These are phyloP conservation scores for Thaumetopoea pityocampa DNA, from an alignment of 1,140 invertebrate genomes.

Conservation along the genomic window DNA sequence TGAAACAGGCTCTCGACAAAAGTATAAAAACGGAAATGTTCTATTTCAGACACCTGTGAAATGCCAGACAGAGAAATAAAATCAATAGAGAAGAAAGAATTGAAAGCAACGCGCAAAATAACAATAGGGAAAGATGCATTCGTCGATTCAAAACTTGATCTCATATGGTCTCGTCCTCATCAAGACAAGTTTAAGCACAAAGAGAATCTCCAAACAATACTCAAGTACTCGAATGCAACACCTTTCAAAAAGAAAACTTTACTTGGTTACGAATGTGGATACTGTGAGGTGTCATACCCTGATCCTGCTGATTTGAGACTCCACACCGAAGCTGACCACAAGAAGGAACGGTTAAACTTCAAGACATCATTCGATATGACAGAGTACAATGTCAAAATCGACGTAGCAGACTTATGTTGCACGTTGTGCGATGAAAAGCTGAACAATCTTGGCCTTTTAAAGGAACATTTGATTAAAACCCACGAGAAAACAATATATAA, in stretches of 20 bases:
- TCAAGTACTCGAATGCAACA: constrained; percentile 44
- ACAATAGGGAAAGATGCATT: not conserved
- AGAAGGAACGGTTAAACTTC: constrained; percentile 36
- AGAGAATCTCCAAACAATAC: constrained; percentile 43
- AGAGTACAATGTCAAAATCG: constrained; percentile 48
- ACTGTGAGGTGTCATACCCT: constrained; percentile 38
- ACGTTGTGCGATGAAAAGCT: constrained; percentile 31
- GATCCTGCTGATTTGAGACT: constrained; percentile 40
- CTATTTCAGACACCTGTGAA: constrained; percentile 31
- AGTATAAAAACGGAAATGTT: not conserved
- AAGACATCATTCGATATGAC: constrained; percentile 37
- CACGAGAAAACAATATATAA: constrained; percentile 41
- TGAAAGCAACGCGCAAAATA: constrained; percentile 15
- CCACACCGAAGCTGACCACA: constrained; percentile 37
- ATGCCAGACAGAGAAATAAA: constrained; percentile 18
- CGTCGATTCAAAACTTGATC: constrained; percentile 20
- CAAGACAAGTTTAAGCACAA: constrained; percentile 43
- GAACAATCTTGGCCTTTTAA: constrained; percentile 30
- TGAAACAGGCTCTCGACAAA: too few relatives aligned
- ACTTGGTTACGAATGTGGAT: constrained; percentile 44
- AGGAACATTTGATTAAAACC: constrained; percentile 36
- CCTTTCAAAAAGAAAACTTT: constrained; percentile 48
- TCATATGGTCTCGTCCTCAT: constrained; percentile 25
- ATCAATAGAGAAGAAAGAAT: constrained; percentile 19
- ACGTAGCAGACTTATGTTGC: constrained; percentile 37